These are phyloP conservation scores for Parapsyche elsis DNA, from an alignment of 1,140 invertebrate species.

Conservation along the genomic window DNA sequence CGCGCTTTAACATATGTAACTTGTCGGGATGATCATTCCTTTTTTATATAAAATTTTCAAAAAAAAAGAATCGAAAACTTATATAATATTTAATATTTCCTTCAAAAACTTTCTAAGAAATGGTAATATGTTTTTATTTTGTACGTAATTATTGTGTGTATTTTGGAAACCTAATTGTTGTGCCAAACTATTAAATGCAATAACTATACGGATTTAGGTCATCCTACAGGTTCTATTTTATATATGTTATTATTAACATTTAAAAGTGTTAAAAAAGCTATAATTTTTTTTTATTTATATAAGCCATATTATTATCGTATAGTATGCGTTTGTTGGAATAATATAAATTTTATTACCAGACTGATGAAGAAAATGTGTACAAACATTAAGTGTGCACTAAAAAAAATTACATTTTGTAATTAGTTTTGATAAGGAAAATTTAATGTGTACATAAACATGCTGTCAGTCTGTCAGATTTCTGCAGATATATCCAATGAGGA, in stretches of 20 bases:
- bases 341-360: conserved; percentile 53
- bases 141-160: background rate
- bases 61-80: no score
- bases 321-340: conserved; percentile 52
- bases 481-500: conserved; percentile 48
- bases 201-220: conserved; percentile 29
- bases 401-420: conserved; percentile 55
- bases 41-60: conserved; percentile 10
- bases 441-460: conserved; percentile 53
- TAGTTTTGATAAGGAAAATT: conserved; percentile 55
- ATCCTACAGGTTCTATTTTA: conserved; percentile 38
- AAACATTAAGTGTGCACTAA: conserved; percentile 38
- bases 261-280: conserved; percentile 21
- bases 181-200: conserved; percentile 48
- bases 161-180: conserved; percentile 11
- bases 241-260: conserved; percentile 22
- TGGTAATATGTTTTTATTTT: background rate
- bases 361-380: conserved; percentile 53
- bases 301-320: conserved; percentile 48
- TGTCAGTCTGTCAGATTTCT: conserved; percentile 47
- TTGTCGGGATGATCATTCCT: conserved; percentile 30
- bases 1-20: conserved; percentile 8
- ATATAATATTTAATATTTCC: background rate
- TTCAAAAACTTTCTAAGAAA: conserved; percentile 6
- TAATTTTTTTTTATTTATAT: conserved; percentile 46